phyloP scores from a whole-genome alignment of 2,113 vertebrate species.

The Pituophis catenifer region DNA sequence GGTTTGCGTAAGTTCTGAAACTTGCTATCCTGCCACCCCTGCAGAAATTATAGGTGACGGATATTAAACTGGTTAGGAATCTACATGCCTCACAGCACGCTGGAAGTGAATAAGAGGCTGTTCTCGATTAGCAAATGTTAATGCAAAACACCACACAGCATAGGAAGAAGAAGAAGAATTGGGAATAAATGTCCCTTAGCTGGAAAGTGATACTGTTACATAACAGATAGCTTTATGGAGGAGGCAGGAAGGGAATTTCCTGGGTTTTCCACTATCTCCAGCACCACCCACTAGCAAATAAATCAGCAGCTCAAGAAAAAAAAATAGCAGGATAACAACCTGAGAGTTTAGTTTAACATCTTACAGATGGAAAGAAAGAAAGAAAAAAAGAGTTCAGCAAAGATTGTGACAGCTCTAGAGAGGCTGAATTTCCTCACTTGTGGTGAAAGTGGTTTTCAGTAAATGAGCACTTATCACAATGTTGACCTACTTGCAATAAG shows the following conservation, averaged over 20 bases:
- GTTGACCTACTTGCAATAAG: conserved; percentile 37
- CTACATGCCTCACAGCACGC: conserved; percentile 5
- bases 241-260: conserved; percentile 18
- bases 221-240: conserved; percentile 26
- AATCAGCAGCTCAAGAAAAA: conserved; percentile 12
- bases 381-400: background rate
- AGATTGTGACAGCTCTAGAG: conserved; percentile 31
- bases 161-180: conserved; percentile 6
- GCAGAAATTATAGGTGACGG: conserved; percentile 1
- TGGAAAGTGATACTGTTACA: conserved; percentile 16
- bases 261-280: conserved; percentile 27
- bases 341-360: conserved; percentile 25
- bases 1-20: background rate
- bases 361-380: conserved; percentile 1
- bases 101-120: background rate
- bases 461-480: conserved; percentile 39
- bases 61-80: conserved; percentile 11
- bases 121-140: conserved; percentile 23
- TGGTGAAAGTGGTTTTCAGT: conserved; percentile 36
- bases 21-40: background rate
- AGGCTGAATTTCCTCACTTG: conserved; percentile 31
- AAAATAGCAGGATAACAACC: conserved; percentile 26
- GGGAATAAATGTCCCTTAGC: background rate
- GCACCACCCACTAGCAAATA: conserved; percentile 27
- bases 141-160: conserved; percentile 15